A percentile compares a stretch with the other conserved stretches of the same genome.
Evolutionary conservation across 2,888 invertebrate genomes (phyloP).

Genomic region (Polyploca ridens): DNA sequence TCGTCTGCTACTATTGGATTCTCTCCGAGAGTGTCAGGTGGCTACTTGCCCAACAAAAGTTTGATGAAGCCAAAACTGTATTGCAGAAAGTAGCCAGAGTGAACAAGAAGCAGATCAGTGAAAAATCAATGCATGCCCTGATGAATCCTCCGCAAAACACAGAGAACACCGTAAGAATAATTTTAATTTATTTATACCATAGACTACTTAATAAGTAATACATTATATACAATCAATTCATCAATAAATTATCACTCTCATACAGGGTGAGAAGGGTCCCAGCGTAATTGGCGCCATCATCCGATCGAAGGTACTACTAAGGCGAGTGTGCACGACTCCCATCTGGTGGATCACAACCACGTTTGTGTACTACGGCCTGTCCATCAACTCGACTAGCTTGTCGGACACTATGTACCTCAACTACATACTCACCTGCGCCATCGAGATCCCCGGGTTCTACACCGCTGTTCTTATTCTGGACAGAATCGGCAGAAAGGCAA

Average conservation of each 20-base stretch:
- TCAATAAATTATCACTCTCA: neutral
- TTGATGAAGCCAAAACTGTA: constrained; percentile 85
- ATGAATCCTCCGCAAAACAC: constrained; percentile 62
- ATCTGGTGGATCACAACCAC: constrained; percentile 92
- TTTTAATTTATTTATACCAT: neutral
- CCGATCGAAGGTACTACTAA: constrained; percentile 77
- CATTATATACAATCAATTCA: neutral
- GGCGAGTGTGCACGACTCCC: constrained; percentile 86
- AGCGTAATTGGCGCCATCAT: constrained; percentile 65
- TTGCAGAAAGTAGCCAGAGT: constrained; percentile 85
- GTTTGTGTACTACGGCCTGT: constrained; percentile 91
- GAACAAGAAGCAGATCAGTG: constrained; percentile 84
- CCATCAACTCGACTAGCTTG: constrained; percentile 89
- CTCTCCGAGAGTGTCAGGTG: constrained; percentile 89
- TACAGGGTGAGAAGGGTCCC: constrained; percentile 28
- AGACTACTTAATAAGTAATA: too few relatives aligned
- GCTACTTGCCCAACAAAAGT: constrained; percentile 88
- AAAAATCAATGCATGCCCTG: constrained; percentile 76
- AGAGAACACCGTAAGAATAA: constrained; percentile 16
- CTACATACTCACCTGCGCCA: constrained; percentile 85
- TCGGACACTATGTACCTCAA: constrained; percentile 90
- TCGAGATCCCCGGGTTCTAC: constrained; percentile 89
- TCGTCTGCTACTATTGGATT: constrained; percentile 87
- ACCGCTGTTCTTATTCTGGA: constrained; percentile 86
- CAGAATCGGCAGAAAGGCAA: constrained; percentile 85